Base-by-base conservation (phyloP, 2,797 vertebrate genomes). In the Psittacula echo region DNA sequence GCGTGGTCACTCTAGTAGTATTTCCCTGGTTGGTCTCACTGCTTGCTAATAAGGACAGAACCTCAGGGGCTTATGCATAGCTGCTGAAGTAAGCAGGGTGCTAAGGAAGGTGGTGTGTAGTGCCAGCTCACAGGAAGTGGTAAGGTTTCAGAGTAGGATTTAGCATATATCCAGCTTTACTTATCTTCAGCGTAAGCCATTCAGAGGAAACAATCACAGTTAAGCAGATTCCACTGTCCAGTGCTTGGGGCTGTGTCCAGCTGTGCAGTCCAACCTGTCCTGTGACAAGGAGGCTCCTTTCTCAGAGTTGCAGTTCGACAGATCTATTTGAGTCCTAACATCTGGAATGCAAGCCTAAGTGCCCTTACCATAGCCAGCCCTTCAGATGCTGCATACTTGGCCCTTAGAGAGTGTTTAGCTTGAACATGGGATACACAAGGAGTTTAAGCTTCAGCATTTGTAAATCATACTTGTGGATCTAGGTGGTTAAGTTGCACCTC, bases 101-200 rank as follows among this genome's bases (percentile, higher is more conserved):
- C 77, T 92, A 66, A 82, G 67, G 44, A 42, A 47, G 29, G 71
- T 82, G 77, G 34, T 66, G 64, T 82, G 67, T 76, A 79, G 48
- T 74, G 64, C 84, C 61, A 79, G 45, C 84, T 76, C 45, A 26
- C 27, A 70, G 80, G 73, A 89, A 88, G 86, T 26, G 30, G 62
- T 86, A 32, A 66, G 80, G 88, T 64, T 96, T 95, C 77, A 85
- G 90, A 51, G n/a, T n/a, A 87, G 92, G 88, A 89, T 89, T 90
- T 94, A 92, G 56, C 44, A 89, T 60, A 62, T 81, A 87, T 90
- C 93, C 80, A 90, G 90, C 92, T 94, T 88, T 94, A 70, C 73
- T 86, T 93, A 44, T 41, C 88, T 90, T 90, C 74, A 79, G 54
- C 8, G 2, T 94, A 93, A 96, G 90, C 86, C 44, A 21, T 71